Evolutionary conservation across 92 coral and sea anemone species (phyloP).

Genomic region (Palythoa grandis): DNA sequence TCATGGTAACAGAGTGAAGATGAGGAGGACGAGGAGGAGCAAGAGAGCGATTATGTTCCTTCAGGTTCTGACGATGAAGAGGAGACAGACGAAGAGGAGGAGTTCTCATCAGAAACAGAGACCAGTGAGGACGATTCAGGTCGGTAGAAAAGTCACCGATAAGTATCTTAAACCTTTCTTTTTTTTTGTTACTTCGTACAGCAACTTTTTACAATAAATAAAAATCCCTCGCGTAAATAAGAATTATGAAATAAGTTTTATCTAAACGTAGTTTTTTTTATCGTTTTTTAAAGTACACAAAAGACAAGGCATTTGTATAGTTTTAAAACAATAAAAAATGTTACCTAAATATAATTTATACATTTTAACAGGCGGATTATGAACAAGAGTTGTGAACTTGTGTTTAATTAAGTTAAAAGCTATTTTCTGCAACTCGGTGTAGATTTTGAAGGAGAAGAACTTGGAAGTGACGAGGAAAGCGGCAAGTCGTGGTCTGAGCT

Average conservation of each 20-base stretch:
- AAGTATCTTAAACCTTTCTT: too few species aligned
- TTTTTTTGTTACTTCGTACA: too few species aligned
- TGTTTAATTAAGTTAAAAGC: background rate
- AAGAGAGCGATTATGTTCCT: slow-evolving; percentile 92
- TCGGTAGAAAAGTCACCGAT: slow-evolving; percentile 21
- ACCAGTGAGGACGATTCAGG: slow-evolving; percentile 91
- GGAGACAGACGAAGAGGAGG: slow-evolving; percentile 74
- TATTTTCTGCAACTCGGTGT: background rate
- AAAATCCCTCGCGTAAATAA: too few species aligned
- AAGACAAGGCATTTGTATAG: too few species aligned
- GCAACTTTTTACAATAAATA: too few species aligned
- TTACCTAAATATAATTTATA: too few species aligned
- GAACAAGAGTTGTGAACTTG: too few species aligned
- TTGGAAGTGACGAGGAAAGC: slow-evolving; percentile 98
- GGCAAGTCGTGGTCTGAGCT: slow-evolving; percentile 99
- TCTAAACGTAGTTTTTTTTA: too few species aligned
- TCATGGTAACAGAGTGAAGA: slow-evolving; percentile 67
- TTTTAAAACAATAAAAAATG: too few species aligned
- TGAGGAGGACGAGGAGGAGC: slow-evolving; percentile 71
- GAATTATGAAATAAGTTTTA: too few species aligned
- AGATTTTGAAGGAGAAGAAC: slow-evolving; percentile 90
- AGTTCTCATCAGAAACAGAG: slow-evolving; percentile 93
- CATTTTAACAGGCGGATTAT: too few species aligned
- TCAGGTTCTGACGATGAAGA: slow-evolving; percentile 79
- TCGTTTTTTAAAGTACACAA: too few species aligned